Evolutionary conservation across 2,797 vertebrate genomes (phyloP), one percentile per base, ranked within the genome.

Genomic region (Iguana delicatissima): DNA sequence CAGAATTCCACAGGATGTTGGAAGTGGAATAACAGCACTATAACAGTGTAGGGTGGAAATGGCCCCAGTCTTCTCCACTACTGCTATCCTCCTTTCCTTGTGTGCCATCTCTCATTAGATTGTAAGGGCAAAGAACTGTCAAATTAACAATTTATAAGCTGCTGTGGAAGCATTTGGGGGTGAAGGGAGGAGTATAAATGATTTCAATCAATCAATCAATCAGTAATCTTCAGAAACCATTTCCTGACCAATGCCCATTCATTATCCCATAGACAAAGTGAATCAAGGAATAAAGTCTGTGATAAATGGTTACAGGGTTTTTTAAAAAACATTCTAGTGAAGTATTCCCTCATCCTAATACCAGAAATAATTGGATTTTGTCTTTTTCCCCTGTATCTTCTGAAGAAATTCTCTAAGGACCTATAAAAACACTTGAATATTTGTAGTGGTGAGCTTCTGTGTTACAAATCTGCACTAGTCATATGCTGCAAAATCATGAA

Each of bases 381-480:
- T 67, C 57, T 32, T 92, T 93, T 8, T 24, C 26, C 87, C 14
- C 88, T 86, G 84, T 26, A 2, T 77, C 86, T 6, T 6, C n/a
- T 93, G 88, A 79, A 90, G 38, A 16, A 74, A 62, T 52, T 10
- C 18, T 67, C 73, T 72, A 85, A 91, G 13, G 3, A 1, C 62
- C 57, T 16, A 1, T 22, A 50, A 38, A n/a, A 59, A 92, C 76
- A 64, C 24, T 72, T 32, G 2, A 12, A 35, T 57, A 69, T 80
- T 84, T 91, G 88, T 77, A 52, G 91, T 26, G 94, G 84, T 35
- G 62, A 0, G 91, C 94, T 95, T 93, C 96, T 95, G 82, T 12
- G 91, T 87, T 95, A 93, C 95, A 93, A 92, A 94, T 84, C 84
- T 73, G 92, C 16, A 74, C 73, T 38, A 80, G 3, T 35, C 6